A percentile compares a stretch with the other conserved stretches of the same genome.
Evolutionary conservation across 2,888 invertebrate species (phyloP).

Genomic region (Zaprionus obscuricornis): DNA sequence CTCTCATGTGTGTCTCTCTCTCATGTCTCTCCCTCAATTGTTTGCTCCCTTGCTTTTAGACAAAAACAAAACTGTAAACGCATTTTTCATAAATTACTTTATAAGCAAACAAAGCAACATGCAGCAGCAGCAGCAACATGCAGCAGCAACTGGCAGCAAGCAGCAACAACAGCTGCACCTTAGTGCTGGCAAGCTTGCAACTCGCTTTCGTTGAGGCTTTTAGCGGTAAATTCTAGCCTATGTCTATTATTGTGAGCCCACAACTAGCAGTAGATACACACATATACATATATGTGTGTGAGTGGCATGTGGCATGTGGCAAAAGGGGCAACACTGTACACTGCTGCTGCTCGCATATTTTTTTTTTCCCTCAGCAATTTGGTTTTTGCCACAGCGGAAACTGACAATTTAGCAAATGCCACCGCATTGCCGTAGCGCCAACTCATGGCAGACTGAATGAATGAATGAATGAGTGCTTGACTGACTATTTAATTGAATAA

Average conservation of each 20-base stretch:
- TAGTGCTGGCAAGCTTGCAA: too few relatives aligned
- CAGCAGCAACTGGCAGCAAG: neutral
- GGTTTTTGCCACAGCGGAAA: conserved; percentile 61
- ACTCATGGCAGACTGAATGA: conserved; percentile 41
- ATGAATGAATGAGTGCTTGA: conserved; percentile 16
- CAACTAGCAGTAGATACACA: neutral
- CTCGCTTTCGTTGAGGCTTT: conserved; percentile 67
- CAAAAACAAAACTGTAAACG: too few relatives aligned
- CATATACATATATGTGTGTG: conserved; percentile 20
- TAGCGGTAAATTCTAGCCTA: conserved; percentile 62
- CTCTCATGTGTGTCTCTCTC: too few relatives aligned
- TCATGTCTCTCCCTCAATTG: too few relatives aligned
- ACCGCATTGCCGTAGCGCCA: conserved; percentile 69
- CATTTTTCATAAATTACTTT: too few relatives aligned
- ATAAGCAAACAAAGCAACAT: too few relatives aligned
- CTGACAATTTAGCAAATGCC: conserved; percentile 75
- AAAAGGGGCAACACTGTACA: neutral
- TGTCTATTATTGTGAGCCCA: conserved; percentile 6
- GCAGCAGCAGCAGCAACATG: too few relatives aligned
- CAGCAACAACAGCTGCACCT: conserved; percentile 43
- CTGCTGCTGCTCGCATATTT: conserved; percentile 43
- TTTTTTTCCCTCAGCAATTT: conserved; percentile 51
- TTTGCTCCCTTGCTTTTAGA: too few relatives aligned
- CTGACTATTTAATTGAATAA: conserved; percentile 9
- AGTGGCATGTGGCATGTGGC: conserved; percentile 40